Evolutionary conservation across 1,140 invertebrate species (phyloP), one percentile per base, ranked within the genome.

Genomic region (Drosophila quadrilineata): DNA sequence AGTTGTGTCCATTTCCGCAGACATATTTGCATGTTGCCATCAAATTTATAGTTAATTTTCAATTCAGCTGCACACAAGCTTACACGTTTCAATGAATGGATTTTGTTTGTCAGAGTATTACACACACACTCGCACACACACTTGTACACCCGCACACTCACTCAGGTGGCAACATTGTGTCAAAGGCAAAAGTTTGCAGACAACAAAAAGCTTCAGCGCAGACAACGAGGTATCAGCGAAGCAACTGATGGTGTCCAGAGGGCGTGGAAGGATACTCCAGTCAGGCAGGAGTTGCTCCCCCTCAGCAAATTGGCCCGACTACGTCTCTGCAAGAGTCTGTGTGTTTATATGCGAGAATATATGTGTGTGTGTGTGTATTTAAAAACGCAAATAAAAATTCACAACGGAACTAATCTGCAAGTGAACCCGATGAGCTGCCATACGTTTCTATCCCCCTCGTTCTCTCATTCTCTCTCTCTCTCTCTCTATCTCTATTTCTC

Each of bases 11-110:
- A n/a, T n/a, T n/a, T n/a, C n/a, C n/a, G 21, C 49, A 35, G 79
- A 79, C 74, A 63, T 56, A 57, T 72, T 67, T 62, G 50, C 74
- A 77, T 79, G 66, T 71, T 82, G 56, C 69, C 66, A 75, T 56
- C 71, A 71, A 82, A 82, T 84, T 85, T 84, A 84, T 84, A 79
- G 79, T 84, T 84, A 84, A 84, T 84, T 86, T 84, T 85, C 79
- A 84, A 84, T 84, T 84, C 76, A 75, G 80, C 72, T 79, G 70
- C 74, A 85, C n/a, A n/a, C 75, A 75, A 71, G 75, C 76, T 75
- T 68, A 71, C 70, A 84, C 65, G 71, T 75, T 77, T 64, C 65
- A 77, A 82, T 80, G 76, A 82, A 84, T 85, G 74, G 62, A 82
- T 75, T 80, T 79, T 59, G 73, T 80, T 67, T 60, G 56, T 21